Percentiles rank a stretch among this genome's conserved stretches.
Evolutionary conservation across 2,888 invertebrate species (phyloP).

Genomic region (Lasioglossum pauxillum): DNA sequence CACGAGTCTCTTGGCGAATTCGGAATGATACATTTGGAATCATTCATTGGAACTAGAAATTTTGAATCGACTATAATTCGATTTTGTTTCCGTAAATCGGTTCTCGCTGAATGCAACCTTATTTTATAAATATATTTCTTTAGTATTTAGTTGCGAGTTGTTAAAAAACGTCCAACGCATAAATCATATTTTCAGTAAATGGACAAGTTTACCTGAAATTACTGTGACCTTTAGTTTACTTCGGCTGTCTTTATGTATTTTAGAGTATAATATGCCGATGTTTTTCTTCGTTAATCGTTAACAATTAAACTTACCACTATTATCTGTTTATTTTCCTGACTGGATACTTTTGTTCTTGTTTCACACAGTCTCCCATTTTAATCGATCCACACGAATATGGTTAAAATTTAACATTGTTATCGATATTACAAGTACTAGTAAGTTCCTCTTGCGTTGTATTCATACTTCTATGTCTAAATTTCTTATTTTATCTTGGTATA

Average conservation of each 20-base stretch:
- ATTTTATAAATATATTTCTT: slow-evolving; percentile 11
- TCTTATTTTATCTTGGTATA: slow-evolving; percentile 10
- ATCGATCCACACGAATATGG: slow-evolving; percentile 14
- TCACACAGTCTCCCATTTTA: not conserved
- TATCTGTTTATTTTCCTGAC: slow-evolving; percentile 16
- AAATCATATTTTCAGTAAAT: slow-evolving; percentile 22
- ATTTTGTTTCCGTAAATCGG: not conserved
- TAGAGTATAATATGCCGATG: slow-evolving; percentile 29
- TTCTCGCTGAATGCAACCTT: slow-evolving; percentile 5
- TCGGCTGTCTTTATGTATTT: slow-evolving; percentile 30
- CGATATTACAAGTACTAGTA: slow-evolving; percentile 7
- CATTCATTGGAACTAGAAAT: slow-evolving; percentile 1
- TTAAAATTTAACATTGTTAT: slow-evolving; percentile 3
- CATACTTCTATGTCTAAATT: slow-evolving; percentile 1
- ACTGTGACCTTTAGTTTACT: slow-evolving; percentile 21
- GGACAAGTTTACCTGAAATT: slow-evolving; percentile 32
- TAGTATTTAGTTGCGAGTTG: slow-evolving; percentile 11
- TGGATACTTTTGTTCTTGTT: slow-evolving; percentile 20
- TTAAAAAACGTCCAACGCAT: slow-evolving; percentile 35
- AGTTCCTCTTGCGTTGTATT: slow-evolving; percentile 6
- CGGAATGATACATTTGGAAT: slow-evolving; percentile 11
- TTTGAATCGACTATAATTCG: not conserved
- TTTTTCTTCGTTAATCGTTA: slow-evolving; percentile 28
- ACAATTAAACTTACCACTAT: slow-evolving; percentile 32
- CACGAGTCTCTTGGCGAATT: slow-evolving; percentile 28